Conservation (phyloP, 2,797 vertebrate species). For the Poecilia velifera region DNA sequence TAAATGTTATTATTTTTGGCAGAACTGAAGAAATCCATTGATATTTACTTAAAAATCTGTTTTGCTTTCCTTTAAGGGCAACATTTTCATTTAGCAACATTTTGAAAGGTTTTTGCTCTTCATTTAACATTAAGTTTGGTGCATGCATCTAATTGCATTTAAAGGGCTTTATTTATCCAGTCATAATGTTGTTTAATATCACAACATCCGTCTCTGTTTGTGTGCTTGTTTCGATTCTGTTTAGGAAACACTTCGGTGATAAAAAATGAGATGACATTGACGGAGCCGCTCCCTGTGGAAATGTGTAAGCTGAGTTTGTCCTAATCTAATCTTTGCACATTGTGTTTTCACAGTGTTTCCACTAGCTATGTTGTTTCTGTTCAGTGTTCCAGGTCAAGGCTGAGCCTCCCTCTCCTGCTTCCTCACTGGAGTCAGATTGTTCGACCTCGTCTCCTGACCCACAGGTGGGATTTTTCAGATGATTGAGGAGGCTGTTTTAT, state of each 20-base stretch:
- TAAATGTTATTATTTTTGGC: not conserved
- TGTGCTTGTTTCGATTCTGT: not conserved
- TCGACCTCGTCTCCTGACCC: slow-evolving; percentile 73
- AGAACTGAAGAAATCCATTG: not conserved
- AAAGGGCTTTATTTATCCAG: not conserved
- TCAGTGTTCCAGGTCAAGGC: slow-evolving; percentile 89
- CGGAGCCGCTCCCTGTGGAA: slow-evolving; percentile 78
- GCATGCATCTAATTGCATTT: not conserved
- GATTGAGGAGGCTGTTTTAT: not conserved
- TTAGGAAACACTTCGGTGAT: slow-evolving; percentile 65
- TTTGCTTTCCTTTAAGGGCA: not conserved
- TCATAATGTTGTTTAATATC: not conserved
- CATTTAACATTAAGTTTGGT: not conserved
- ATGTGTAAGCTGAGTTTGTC: slow-evolving; percentile 72
- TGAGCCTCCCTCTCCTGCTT: slow-evolving; percentile 86
- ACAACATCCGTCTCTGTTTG: not conserved
- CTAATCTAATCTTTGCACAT: accelerated
- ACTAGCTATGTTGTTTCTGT: not conserved
- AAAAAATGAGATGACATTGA: slow-evolving; percentile 72
- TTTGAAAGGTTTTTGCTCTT: not conserved
- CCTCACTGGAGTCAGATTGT: slow-evolving; percentile 77
- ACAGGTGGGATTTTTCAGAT: slow-evolving; percentile 62
- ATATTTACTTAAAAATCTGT: not conserved
- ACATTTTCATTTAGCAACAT: not conserved
- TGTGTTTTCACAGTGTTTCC: not conserved